These are phyloP conservation scores for Calameuta pallipes DNA, from an alignment of 2,888 invertebrate genomes.

Conservation along the genomic window DNA sequence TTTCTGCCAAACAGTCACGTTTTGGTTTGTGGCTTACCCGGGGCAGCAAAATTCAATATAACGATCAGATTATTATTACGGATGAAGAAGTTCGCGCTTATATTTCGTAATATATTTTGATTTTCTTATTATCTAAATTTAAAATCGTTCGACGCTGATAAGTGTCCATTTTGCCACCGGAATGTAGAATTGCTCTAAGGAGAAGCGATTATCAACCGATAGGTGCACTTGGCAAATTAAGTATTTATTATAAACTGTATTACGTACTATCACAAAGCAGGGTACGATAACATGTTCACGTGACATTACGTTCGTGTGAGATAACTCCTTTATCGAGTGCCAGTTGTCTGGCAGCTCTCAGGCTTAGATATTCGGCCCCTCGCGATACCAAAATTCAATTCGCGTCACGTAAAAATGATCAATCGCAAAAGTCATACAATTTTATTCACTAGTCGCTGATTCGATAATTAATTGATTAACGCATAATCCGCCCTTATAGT, in stretches of 20 bases:
- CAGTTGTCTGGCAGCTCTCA: slow-evolving; percentile 45
- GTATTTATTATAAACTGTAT: slow-evolving; percentile 32
- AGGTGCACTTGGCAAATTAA: slow-evolving; percentile 7
- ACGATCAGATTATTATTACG: background rate
- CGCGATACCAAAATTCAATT: background rate
- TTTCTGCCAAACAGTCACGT: slow-evolving; percentile 9
- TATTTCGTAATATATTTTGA: background rate
- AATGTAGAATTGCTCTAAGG: background rate
- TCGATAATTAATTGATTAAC: background rate
- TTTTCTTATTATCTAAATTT: background rate
- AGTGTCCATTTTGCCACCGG: background rate
- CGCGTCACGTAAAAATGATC: background rate
- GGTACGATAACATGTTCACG: slow-evolving; percentile 41
- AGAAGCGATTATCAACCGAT: background rate
- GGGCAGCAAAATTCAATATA: slow-evolving; percentile 8
- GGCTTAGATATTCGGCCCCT: slow-evolving; percentile 22
- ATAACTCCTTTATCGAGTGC: slow-evolving; percentile 49
- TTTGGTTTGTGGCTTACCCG: background rate
- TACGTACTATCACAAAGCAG: slow-evolving; percentile 31
- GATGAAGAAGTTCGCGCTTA: background rate
- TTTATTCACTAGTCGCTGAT: background rate
- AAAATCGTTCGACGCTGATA: background rate
- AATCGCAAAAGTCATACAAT: background rate
- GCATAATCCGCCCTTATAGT: background rate
- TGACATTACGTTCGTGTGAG: slow-evolving; percentile 44